Evolutionary conservation across 2,888 invertebrate species (phyloP), one percentile per base, ranked within the genome.

Genomic region (Dicranocentrus wangi): DNA sequence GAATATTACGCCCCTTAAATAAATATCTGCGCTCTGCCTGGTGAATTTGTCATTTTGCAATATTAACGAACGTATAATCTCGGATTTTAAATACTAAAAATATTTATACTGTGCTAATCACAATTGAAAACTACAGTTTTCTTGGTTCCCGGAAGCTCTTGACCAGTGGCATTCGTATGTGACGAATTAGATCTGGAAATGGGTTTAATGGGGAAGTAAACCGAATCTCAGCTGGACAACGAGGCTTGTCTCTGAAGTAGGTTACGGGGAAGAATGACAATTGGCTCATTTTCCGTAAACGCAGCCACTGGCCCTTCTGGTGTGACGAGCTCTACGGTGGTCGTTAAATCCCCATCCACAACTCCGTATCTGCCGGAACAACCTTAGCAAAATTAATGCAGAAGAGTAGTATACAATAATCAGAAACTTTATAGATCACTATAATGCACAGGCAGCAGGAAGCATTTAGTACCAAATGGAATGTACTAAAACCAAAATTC

Each of bases 271-370:
- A 79, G 71, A 65, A 79, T 71, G 2, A 79, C 78, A 47, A 79
- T 51, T 10, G 71, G 71, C 25, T 79, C 78, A 63, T 79, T 71
- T 8, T 79, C 78, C 55, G 71, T 79, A 55, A 79, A 79, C 65
- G 78, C 78, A 71, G 78, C 71, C 71, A 71, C 71, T 55, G 78
- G 78, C 51, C 82, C 77, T 72, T 82, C 82, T 47, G 82, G 82
- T 17, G 82, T 82, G 77, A 82, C 82, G 43, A 82, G 77, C 42
- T 82, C 82, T 27, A 82, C 77, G 1, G 82, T 82, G 5, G 82
- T 82, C 28, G 82, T 72, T 77, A 82, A 69, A 72, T 82, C 82
- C 66, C 72, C 82, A 71, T 82, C 82, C 71, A 82, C 71, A 82
- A 71, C 68, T 71, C 72, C 77, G 47, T 72, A 82, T 79, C 78